These are phyloP conservation scores for Meles meles DNA, from an alignment of 2,113 vertebrate genomes.

Conservation along the genomic window DNA sequence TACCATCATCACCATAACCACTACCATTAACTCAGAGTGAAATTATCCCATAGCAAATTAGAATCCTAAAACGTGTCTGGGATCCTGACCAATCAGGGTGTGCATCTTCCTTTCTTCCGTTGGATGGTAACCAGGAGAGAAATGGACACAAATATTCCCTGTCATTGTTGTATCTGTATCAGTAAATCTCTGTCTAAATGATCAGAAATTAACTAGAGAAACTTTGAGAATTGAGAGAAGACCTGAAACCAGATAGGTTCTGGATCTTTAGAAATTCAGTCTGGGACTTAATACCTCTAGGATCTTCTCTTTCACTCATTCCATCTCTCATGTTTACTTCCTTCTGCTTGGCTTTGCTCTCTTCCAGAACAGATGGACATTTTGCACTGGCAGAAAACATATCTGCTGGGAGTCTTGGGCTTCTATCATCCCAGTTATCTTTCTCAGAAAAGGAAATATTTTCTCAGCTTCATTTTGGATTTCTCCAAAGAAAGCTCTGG, in stretches of 20 bases:
- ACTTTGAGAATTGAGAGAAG: neutral
- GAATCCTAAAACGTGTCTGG: neutral
- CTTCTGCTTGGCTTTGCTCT: neutral
- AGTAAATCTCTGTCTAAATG: neutral
- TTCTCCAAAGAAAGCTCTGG: neutral
- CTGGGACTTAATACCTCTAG: neutral
- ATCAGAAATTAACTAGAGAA: neutral
- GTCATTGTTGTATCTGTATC: neutral
- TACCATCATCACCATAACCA: neutral
- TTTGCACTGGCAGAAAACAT: slow-evolving; percentile 30
- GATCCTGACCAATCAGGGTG: neutral
- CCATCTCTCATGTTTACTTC: neutral
- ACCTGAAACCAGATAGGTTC: neutral
- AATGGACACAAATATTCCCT: neutral
- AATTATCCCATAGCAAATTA: neutral
- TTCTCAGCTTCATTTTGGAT: neutral
- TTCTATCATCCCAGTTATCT: neutral
- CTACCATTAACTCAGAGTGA: neutral
- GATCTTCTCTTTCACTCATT: neutral
- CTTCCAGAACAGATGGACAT: slow-evolving; percentile 18
- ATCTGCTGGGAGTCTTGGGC: neutral
- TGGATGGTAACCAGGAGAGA: neutral
- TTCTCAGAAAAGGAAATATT: neutral
- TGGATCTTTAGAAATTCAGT: neutral
- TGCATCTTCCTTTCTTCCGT: neutral